Conservation (phyloP, 2,888 invertebrate genomes). For the Lumbricus terrestris region DNA sequence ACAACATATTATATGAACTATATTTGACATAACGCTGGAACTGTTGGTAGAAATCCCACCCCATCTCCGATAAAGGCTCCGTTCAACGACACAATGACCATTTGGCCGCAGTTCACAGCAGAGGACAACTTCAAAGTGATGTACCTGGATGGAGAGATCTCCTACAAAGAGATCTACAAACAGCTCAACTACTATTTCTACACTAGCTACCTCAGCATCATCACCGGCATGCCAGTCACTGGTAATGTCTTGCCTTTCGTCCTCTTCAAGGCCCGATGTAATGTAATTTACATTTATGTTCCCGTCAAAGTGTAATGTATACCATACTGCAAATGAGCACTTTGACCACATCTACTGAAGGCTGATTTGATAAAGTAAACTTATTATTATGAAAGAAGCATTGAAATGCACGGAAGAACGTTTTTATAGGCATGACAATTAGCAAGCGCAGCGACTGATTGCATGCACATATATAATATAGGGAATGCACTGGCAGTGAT, state of each 20-base stretch:
- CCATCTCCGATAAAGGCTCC: conserved; percentile 31
- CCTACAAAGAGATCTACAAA: conserved; percentile 14
- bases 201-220: conserved; percentile 23
- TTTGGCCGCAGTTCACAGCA: conserved; percentile 25
- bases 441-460: too few relatives aligned
- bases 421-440: neutral
- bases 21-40: too few relatives aligned
- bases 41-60: conserved; percentile 29
- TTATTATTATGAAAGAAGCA: neutral
- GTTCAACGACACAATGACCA: conserved; percentile 24
- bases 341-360: neutral
- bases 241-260: neutral
- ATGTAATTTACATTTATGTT: neutral
- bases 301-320: neutral
- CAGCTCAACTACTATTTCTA: conserved; percentile 27
- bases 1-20: too few relatives aligned
- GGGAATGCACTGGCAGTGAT: neutral
- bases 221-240: neutral
- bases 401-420: neutral
- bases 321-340: neutral
- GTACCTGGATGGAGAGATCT: conserved; percentile 12
- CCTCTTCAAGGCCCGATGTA: neutral
- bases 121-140: conserved; percentile 21
- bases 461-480: too few relatives aligned
- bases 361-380: neutral